These are phyloP conservation scores for Rhingia rostrata DNA, from an alignment of 2,888 invertebrate species.

Conservation along the genomic window DNA sequence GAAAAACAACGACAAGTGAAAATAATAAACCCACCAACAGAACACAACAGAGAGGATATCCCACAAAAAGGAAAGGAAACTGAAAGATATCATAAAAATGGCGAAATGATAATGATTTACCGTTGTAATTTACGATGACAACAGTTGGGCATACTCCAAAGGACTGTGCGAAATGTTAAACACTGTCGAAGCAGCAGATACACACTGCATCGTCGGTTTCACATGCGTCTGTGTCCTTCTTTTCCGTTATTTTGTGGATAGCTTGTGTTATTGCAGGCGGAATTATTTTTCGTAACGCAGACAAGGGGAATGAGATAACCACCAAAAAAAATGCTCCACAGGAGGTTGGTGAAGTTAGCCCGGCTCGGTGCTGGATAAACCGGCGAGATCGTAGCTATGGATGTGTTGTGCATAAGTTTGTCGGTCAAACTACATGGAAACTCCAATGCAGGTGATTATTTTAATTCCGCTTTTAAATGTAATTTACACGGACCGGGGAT, in stretches of 20 bases:
- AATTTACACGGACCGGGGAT: slow-evolving; percentile 20
- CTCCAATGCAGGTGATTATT: slow-evolving; percentile 17
- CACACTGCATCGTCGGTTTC: neutral
- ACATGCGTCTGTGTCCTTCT: slow-evolving; percentile 47
- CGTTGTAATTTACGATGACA: slow-evolving; percentile 70
- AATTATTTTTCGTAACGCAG: neutral
- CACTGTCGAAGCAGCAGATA: slow-evolving; percentile 43
- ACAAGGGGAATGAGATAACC: slow-evolving; percentile 23
- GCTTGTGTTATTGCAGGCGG: slow-evolving; percentile 14
- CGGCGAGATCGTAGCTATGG: neutral
- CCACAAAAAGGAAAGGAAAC: neutral
- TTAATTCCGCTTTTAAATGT: slow-evolving; percentile 29
- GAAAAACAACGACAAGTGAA: slow-evolving; percentile 54
- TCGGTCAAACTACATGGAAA: neutral
- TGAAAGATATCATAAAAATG: slow-evolving; percentile 57
- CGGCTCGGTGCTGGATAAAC: neutral
- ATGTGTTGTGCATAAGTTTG: neutral
- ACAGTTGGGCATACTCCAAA: slow-evolving; percentile 71
- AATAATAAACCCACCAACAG: slow-evolving; percentile 31
- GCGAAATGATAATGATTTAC: slow-evolving; percentile 72
- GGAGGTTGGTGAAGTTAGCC: slow-evolving; percentile 53
- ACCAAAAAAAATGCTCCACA: slow-evolving; percentile 25
- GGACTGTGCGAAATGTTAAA: slow-evolving; percentile 23
- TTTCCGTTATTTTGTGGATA: slow-evolving; percentile 10
- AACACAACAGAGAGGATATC: neutral